Conservation (phyloP, 2,888 invertebrate species). For the Agrotis exclamationis region DNA sequence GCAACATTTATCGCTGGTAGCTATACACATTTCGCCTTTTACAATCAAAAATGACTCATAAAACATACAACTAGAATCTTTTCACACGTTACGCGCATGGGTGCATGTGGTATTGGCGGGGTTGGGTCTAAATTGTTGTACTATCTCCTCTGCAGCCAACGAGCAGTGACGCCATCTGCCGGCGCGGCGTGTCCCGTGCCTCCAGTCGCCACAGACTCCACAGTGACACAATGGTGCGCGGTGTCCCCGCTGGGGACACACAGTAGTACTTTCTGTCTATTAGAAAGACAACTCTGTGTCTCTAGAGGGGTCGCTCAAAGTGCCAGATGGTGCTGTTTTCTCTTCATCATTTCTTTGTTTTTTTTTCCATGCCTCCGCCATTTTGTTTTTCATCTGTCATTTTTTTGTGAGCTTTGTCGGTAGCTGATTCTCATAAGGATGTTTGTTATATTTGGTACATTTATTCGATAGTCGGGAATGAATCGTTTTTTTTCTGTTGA, state of each 20-base stretch:
- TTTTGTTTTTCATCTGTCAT: constrained; percentile 35
- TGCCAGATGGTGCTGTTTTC: constrained; percentile 54
- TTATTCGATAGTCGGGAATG: constrained; percentile 39
- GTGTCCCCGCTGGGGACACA: constrained; percentile 57
- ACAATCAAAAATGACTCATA: constrained; percentile 6
- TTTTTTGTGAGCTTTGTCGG: constrained; percentile 14
- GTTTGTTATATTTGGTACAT: constrained; percentile 10
- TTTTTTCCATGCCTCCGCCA: constrained; percentile 36
- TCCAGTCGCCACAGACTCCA: constrained; percentile 76
- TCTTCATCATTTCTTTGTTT: constrained; percentile 32
- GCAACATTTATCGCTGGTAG: too few species aligned
- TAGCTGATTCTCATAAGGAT: constrained; percentile 39
- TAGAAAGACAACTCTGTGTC: constrained; percentile 64
- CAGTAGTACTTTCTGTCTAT: constrained; percentile 44
- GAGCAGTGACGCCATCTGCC: constrained; percentile 64
- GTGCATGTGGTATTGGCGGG: constrained; percentile 73
- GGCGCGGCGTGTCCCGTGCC: constrained; percentile 63
- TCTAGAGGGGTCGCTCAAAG: constrained; percentile 63
- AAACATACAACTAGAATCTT: constrained; percentile 6
- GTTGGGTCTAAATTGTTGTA: constrained; percentile 71
- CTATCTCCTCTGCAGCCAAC: constrained; percentile 67
- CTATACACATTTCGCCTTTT: not conserved
- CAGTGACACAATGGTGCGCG: constrained; percentile 78
- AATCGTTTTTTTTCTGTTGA: constrained; percentile 15
- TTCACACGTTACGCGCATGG: constrained; percentile 33